A percentile compares a stretch with the other conserved stretches of the same genome.
phyloP scores from a whole-genome alignment of 2,888 invertebrate species.

The Oligia fasciuncula region DNA sequence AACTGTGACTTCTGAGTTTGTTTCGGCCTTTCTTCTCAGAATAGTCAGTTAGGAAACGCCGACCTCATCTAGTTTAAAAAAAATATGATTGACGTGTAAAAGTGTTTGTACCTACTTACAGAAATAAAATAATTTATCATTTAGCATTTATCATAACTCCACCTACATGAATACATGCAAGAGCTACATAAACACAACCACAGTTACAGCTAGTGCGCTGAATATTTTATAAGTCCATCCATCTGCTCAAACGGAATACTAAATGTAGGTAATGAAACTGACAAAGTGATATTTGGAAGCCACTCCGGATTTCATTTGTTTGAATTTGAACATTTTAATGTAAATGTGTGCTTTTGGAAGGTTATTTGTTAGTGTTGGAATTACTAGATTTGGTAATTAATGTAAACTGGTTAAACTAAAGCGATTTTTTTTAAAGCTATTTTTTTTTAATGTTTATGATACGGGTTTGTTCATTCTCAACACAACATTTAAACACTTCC shows the following conservation, averaged over 20 bases:
- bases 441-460: no score
- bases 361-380: conserved; percentile 4
- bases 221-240: conserved; percentile 62
- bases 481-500: not conserved
- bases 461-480: not conserved
- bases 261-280: conserved; percentile 61
- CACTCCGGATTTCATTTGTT: conserved; percentile 27
- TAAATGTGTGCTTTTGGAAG: conserved; percentile 8
- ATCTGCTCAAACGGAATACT: conserved; percentile 63
- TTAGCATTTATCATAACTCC: not conserved
- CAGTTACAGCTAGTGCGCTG: conserved; percentile 51
- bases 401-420: not conserved
- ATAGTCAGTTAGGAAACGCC: no score
- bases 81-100: no score
- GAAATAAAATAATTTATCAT: no score
- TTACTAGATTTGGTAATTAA: not conserved
- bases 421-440: no score
- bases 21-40: no score
- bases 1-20: no score
- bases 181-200: conserved; percentile 25
- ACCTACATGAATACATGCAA: conserved; percentile 15
- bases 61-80: no score
- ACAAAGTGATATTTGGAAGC: conserved; percentile 54
- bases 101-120: no score
- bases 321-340: conserved; percentile 36